Evolutionary conservation across 2,113 vertebrate species (phyloP).

Genomic region (Myiopsitta monachus): DNA sequence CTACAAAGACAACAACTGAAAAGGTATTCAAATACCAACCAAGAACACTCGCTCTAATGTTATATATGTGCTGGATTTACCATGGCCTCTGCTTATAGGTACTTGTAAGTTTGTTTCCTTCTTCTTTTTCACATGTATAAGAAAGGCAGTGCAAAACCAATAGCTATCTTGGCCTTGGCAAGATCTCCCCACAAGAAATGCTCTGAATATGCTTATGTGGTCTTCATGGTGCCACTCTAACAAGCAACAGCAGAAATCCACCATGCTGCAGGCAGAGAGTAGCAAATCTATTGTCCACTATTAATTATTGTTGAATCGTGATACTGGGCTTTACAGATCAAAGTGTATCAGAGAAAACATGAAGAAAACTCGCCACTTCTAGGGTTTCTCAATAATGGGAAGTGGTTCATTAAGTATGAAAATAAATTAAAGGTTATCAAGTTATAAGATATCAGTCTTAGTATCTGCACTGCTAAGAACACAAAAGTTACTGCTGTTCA

Average conservation of each 20-base stretch:
- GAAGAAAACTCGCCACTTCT: background rate
- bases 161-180: background rate
- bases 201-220: background rate
- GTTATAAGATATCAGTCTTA: background rate
- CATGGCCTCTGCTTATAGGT: background rate
- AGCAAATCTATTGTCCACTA: background rate
- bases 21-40: background rate
- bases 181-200: background rate
- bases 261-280: background rate
- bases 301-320: background rate
- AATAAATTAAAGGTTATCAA: background rate
- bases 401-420: background rate
- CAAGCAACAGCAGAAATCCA: background rate
- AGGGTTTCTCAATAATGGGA: background rate
- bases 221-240: background rate
- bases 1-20: background rate
- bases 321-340: background rate
- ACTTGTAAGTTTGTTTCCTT: background rate
- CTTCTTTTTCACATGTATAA: background rate
- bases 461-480: background rate
- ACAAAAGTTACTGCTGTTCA: background rate
- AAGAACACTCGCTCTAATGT: background rate
- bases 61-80: background rate
- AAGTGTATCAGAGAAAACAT: background rate
- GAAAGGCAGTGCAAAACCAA: background rate